Evolutionary conservation across 2,888 invertebrate species (phyloP).

Genomic region (Chrysopilus asiliformis): DNA sequence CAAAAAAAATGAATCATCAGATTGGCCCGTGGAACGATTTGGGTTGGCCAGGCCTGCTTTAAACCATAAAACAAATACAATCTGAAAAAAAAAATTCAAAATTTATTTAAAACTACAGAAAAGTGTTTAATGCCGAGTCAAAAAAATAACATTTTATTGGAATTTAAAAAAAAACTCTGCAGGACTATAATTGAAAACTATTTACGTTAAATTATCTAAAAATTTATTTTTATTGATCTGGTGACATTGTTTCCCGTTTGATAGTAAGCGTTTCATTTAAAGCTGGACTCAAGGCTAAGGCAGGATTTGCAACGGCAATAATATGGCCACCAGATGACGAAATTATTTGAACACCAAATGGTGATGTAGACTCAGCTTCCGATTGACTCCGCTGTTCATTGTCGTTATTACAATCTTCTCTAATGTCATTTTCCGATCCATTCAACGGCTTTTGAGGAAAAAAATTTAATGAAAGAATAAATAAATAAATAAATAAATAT

Average conservation of each 20-base stretch:
- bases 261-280: slow-evolving; percentile 25
- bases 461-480: slow-evolving; percentile 9
- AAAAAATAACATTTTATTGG: no score
- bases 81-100: no score
- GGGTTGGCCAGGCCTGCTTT: no score
- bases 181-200: no score
- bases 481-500: slow-evolving; percentile 10
- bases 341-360: slow-evolving; percentile 53
- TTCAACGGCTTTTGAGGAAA: slow-evolving; percentile 10
- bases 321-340: slow-evolving; percentile 76
- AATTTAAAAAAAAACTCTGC: no score
- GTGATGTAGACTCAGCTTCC: slow-evolving; percentile 14
- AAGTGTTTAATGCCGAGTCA: no score
- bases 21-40: no score
- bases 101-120: no score
- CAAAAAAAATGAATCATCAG: no score
- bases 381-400: slow-evolving; percentile 10
- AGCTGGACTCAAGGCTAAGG: slow-evolving; percentile 49
- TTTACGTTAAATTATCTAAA: no score
- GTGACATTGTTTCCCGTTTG: slow-evolving; percentile 30
- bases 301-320: slow-evolving; percentile 81
- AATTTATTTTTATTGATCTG: no score
- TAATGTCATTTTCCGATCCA: slow-evolving; percentile 10
- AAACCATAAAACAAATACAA: no score
- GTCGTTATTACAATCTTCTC: slow-evolving; percentile 6